Evolutionary conservation across 1,140 invertebrate species (phyloP).

Genomic region (Drosophila fuyamai): DNA sequence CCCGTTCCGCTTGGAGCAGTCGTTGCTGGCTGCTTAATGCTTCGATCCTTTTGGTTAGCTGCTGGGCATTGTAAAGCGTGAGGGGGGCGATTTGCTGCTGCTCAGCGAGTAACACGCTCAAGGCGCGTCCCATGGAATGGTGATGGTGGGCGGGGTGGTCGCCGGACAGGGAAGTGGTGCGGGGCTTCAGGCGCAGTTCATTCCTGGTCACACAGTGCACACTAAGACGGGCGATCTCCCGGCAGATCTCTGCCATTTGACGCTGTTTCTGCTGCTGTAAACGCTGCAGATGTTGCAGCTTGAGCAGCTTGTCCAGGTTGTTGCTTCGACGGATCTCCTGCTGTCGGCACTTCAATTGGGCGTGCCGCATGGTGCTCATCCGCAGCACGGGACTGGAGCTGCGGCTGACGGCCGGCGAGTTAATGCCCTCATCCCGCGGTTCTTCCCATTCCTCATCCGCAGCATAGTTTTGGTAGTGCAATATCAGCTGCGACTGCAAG

Average conservation of each 20-base stretch:
- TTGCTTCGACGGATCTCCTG: constrained; percentile 90
- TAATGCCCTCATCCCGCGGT: constrained; percentile 48
- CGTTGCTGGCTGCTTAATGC: constrained; percentile 86
- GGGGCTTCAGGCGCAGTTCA: constrained; percentile 63
- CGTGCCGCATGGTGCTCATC: constrained; percentile 69
- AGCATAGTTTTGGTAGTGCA: constrained; percentile 67
- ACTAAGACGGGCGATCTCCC: constrained; percentile 72
- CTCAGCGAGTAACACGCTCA: constrained; percentile 72
- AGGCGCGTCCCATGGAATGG: constrained; percentile 80
- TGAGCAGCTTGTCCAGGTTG: constrained; percentile 89
- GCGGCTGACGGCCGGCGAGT: constrained; percentile 62
- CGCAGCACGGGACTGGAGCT: constrained; percentile 57
- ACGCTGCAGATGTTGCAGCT: constrained; percentile 70
- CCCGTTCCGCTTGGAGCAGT: constrained; percentile 87
- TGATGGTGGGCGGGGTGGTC: constrained; percentile 51
- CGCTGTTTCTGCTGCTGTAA: constrained; percentile 81
- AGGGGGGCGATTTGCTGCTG: constrained; percentile 73
- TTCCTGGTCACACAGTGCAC: constrained; percentile 73
- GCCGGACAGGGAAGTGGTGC: constrained; percentile 61
- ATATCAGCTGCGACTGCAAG: constrained; percentile 60
- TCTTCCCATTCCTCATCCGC: constrained; percentile 40
- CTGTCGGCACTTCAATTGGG: constrained; percentile 74
- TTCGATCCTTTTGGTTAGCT: constrained; percentile 86
- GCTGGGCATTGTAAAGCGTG: constrained; percentile 85
- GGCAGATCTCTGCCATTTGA: constrained; percentile 81